Conservation (phyloP, 1,140 invertebrate species). For the Armadillidium nasatum region DNA sequence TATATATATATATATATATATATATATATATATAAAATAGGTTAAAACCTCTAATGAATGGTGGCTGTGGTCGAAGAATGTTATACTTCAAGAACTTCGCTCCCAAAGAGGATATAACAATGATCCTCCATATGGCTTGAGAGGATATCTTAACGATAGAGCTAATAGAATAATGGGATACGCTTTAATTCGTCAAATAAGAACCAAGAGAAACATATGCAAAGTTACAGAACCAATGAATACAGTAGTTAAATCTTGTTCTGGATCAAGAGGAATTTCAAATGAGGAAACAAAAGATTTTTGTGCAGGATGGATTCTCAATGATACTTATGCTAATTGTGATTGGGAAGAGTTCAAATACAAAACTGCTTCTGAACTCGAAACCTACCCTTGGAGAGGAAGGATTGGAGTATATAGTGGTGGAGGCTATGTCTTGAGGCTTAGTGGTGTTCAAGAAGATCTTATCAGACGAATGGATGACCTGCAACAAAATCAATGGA, state of each 20-base stretch:
- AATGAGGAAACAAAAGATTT: slow-evolving; percentile 32
- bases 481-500: slow-evolving; percentile 35
- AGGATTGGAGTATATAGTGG: slow-evolving; percentile 32
- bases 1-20: too few species aligned
- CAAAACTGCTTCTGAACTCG: slow-evolving; percentile 19
- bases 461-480: slow-evolving; percentile 12
- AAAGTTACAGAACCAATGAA: slow-evolving; percentile 27
- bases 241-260: slow-evolving; percentile 9
- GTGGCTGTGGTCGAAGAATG: slow-evolving; percentile 53
- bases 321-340: not conserved
- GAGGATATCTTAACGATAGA: slow-evolving; percentile 55
- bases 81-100: slow-evolving; percentile 51
- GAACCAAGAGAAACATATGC: slow-evolving; percentile 46
- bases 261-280: slow-evolving; percentile 14
- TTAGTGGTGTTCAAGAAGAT: slow-evolving; percentile 18
- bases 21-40: too few species aligned
- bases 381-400: slow-evolving; percentile 28
- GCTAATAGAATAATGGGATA: slow-evolving; percentile 56
- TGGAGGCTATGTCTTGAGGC: slow-evolving; percentile 33
- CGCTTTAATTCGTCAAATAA: slow-evolving; percentile 54
- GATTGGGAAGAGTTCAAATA: slow-evolving; percentile 29
- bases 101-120: slow-evolving; percentile 55
- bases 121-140: slow-evolving; percentile 49
- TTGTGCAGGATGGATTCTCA: slow-evolving; percentile 26
- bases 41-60: slow-evolving; percentile 37